Evolutionary conservation across 2,113 vertebrate species (phyloP).

Genomic region (Plectropomus leopardus): DNA sequence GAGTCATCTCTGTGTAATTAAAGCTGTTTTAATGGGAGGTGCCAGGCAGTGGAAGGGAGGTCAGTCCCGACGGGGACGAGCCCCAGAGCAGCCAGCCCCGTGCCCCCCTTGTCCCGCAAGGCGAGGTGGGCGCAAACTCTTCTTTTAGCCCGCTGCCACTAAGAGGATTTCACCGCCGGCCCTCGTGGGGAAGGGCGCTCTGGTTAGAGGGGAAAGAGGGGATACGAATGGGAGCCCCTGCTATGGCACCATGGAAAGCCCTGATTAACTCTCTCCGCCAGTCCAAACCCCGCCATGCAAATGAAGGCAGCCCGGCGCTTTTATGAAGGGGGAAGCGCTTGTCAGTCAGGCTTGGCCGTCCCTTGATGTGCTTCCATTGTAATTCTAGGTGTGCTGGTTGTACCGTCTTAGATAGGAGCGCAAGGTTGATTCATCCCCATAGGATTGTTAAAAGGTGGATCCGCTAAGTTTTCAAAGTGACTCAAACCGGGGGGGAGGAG

Average conservation of each 20-base stretch:
- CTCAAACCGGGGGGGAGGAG: slow-evolving; percentile 46
- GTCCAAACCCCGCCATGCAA: slow-evolving; percentile 72
- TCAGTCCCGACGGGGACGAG: slow-evolving; percentile 68
- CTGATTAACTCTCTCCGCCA: slow-evolving; percentile 72
- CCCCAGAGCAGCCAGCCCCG: slow-evolving; percentile 7
- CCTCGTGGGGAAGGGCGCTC: slow-evolving; percentile 61
- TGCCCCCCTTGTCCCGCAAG: slow-evolving; percentile 40
- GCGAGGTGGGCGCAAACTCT: slow-evolving; percentile 49
- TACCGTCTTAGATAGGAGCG: slow-evolving; percentile 70
- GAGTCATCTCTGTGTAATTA: slow-evolving; percentile 79
- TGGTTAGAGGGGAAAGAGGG: slow-evolving; percentile 29
- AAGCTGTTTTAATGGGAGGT: slow-evolving; percentile 75
- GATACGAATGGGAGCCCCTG: slow-evolving; percentile 42
- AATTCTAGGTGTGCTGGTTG: slow-evolving; percentile 75
- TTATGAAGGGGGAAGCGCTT: slow-evolving; percentile 55
- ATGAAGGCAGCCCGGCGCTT: slow-evolving; percentile 66
- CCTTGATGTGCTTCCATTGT: slow-evolving; percentile 80
- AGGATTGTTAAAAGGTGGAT: slow-evolving; percentile 79
- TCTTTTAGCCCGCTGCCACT: slow-evolving; percentile 49
- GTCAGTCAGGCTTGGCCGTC: slow-evolving; percentile 81
- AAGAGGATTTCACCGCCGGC: slow-evolving; percentile 76
- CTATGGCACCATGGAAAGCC: slow-evolving; percentile 71
- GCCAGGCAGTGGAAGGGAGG: slow-evolving; percentile 59
- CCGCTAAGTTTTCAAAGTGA: slow-evolving; percentile 80
- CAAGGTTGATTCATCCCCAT: slow-evolving; percentile 76